Evolutionary conservation across 2,888 invertebrate species (phyloP), one percentile per base, ranked within the genome.

Genomic region (Cheilosia vulpina): DNA sequence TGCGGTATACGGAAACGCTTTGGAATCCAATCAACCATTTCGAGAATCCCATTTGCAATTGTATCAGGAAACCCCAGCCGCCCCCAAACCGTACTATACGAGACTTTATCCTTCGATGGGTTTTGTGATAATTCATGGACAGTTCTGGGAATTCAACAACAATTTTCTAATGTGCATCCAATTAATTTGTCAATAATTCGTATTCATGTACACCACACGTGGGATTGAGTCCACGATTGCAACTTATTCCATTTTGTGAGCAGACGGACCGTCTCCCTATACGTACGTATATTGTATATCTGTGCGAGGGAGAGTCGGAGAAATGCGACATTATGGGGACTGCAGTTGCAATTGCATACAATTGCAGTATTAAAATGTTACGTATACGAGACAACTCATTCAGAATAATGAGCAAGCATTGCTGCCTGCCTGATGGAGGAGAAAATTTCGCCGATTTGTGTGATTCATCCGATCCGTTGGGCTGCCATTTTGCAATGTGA

Each of bases 11-110:
- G 83, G 79, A 79, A 63, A 68, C 73, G 57, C 63, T 73, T 73
- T 27, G 21, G 55, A 79, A 83, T 79, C 68, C 79, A 83, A 79
- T 83, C 83, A 83, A 69, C 83, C 79, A 68, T 73, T 73, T 52
- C 19, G 72, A 63, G 68, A 79, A 73, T 62, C 41, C 60, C 65
- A 78, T 78, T 83, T 78, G 53, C 72, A 72, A 55, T 62, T 21
- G 72, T 38, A 68, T 43, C 31, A 21, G 72, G 38, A 79, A 69
- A 57, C 62, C 58, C 55, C 53, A 78, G 43, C 63, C n/a, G 11
- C 31, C 7, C n/a, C n/a, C 31, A 45, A 45, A 34, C 43, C 65
- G 38, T 19, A 43, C 27, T 53, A 60, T 53, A 60, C 13, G 50
- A 76, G 24, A 24, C 38, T 43, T 24, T 4, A 50, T 38, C 41